Conservation (phyloP, 1,140 invertebrate species). For the Brachionus manjavacas region DNA sequence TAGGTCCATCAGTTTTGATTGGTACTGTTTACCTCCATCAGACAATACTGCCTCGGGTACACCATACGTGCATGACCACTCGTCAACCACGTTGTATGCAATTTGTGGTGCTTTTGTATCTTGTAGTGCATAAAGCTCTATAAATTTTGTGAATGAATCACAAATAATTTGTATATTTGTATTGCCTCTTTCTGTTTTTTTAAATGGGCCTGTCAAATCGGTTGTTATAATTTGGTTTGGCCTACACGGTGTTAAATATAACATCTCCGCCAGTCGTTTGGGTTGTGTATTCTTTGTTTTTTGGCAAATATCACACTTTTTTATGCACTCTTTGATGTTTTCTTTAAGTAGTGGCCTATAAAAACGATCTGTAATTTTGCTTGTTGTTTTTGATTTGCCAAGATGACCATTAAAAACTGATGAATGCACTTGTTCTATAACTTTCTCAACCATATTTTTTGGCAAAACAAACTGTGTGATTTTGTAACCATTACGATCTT, state of each 20-base stretch:
- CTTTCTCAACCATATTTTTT: not conserved
- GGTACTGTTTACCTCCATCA: not conserved
- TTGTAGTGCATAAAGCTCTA: not conserved
- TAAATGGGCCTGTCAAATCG: not conserved
- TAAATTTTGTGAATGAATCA: not conserved
- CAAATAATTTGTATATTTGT: not conserved
- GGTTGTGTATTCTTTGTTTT: not conserved
- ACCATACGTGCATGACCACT: not conserved
- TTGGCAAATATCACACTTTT: not conserved
- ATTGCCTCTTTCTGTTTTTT: not conserved
- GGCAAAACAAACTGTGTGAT: not conserved
- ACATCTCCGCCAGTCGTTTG: not conserved
- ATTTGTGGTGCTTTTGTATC: not conserved
- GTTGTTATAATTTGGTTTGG: not conserved
- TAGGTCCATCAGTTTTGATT: not conserved
- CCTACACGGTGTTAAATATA: not conserved
- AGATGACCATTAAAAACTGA: not conserved
- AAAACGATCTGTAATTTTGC: not conserved
- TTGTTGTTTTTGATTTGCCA: not conserved
- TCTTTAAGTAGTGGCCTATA: not conserved
- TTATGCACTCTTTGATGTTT: not conserved
- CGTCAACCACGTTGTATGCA: not conserved
- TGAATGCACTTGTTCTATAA: not conserved
- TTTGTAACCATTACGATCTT: not conserved
- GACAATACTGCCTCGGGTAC: not conserved